Conservation (phyloP, 2,797 vertebrate genomes). For the Sebastes umbrosus region DNA sequence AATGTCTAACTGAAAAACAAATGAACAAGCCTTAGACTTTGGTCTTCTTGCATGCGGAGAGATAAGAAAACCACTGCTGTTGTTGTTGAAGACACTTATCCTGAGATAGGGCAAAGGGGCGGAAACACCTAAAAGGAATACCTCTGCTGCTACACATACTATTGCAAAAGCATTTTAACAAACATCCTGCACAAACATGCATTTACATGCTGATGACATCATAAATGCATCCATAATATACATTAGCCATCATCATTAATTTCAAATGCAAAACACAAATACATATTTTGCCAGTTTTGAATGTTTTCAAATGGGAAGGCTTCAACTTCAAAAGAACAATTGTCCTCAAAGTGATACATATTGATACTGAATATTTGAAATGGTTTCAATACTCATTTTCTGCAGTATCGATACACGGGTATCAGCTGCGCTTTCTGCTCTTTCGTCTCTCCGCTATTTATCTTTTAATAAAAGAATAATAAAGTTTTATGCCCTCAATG, state of each 20-base stretch:
- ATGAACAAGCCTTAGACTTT: constrained; percentile 56
- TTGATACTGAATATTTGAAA: too few species aligned
- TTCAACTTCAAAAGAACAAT: neutral
- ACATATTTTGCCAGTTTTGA: neutral
- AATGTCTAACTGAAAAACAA: constrained; percentile 11
- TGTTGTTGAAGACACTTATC: neutral
- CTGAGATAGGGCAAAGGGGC: neutral
- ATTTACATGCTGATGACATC: neutral
- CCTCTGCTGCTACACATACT: neutral
- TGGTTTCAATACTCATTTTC: too few species aligned
- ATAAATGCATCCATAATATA: neutral
- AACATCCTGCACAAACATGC: neutral
- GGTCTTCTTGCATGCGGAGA: constrained; percentile 24
- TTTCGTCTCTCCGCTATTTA: too few species aligned
- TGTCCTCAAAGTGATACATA: too few species aligned
- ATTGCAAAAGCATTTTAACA: neutral
- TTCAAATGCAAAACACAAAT: neutral
- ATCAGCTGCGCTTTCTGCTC: too few species aligned
- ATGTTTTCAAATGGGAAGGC: neutral
- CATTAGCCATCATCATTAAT: neutral
- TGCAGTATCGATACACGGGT: too few species aligned
- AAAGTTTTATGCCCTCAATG: neutral
- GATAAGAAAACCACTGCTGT: constrained; percentile 40
- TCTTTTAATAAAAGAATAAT: neutral
- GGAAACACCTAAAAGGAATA: neutral